phyloP scores from a whole-genome alignment of 2,888 invertebrate species.

The Cabera pusaria region DNA sequence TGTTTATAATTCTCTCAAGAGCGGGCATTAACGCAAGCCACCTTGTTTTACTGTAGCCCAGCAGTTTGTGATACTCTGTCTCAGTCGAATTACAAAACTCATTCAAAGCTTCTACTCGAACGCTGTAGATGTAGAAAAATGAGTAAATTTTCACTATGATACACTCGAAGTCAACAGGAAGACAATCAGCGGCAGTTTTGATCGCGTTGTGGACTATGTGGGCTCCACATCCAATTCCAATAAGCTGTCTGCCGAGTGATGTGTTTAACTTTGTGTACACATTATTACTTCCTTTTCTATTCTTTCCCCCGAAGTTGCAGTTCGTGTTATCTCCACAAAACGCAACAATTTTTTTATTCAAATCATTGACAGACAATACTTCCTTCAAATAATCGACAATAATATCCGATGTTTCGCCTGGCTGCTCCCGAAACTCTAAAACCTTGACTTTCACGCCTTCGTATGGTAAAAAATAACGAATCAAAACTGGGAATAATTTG shows the following conservation, averaged over 20 bases:
- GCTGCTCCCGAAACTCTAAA: background rate
- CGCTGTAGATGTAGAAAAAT: constrained; percentile 32
- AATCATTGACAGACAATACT: too few relatives aligned
- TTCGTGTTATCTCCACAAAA: constrained; percentile 44
- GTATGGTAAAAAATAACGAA: constrained; percentile 31
- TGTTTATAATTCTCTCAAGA: constrained; percentile 36
- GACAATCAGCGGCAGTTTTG: constrained; percentile 2
- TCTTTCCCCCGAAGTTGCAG: constrained; percentile 43
- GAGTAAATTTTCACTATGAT: constrained; percentile 30
- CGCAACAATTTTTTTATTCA: constrained; percentile 12
- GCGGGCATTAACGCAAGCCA: constrained; percentile 37
- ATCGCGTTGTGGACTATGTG: constrained; percentile 15
- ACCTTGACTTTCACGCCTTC: constrained; percentile 8
- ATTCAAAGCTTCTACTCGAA: constrained; percentile 31
- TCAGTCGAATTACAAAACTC: constrained; percentile 26
- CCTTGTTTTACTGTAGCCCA: constrained; percentile 33
- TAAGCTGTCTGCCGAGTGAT: constrained; percentile 2
- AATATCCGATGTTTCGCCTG: constrained; percentile 28
- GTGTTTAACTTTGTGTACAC: constrained; percentile 4
- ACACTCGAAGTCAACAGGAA: constrained; percentile 23
- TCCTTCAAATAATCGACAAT: constrained; percentile 4
- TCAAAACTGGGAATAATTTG: constrained; percentile 31
- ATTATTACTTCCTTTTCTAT: constrained; percentile 12
- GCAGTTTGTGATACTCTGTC: constrained; percentile 30
- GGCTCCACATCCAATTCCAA: constrained; percentile 13